Conservation (phyloP, 1,140 invertebrate species). For the Drosophila nigrodunni region DNA sequence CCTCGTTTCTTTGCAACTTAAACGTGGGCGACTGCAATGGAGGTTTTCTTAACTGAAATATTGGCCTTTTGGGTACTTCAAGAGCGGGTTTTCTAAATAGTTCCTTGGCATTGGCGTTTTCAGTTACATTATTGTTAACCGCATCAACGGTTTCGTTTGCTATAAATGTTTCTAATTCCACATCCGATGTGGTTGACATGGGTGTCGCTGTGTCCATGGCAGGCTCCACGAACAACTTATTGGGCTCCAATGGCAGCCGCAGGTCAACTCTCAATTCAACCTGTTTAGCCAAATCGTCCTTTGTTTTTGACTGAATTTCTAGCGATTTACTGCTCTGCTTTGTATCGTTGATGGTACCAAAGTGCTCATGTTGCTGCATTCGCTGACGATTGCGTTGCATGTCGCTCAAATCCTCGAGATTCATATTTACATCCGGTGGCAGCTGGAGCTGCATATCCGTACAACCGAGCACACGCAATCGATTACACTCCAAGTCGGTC, state of each 20-base stretch:
- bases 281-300: neutral
- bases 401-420: conserved; percentile 64
- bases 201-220: conserved; percentile 41
- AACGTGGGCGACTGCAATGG: neutral
- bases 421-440: conserved; percentile 67
- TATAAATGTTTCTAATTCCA: conserved; percentile 12
- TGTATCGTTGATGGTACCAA: conserved; percentile 44
- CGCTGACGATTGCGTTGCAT: conserved; percentile 71
- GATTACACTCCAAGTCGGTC: conserved; percentile 82
- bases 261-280: neutral
- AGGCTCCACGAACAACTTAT: conserved; percentile 39
- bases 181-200: conserved; percentile 82
- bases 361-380: conserved; percentile 68
- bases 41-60: neutral
- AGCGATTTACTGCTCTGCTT: conserved; percentile 14
- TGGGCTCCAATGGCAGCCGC: conserved; percentile 37
- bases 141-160: conserved; percentile 31
- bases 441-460: conserved; percentile 20
- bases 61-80: neutral
- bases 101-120: neutral
- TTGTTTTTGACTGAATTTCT: no score
- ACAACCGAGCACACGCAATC: conserved; percentile 73
- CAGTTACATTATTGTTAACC: conserved; percentile 26
- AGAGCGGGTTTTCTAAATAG: neutral
- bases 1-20: neutral